Conservation (phyloP, 2,888 invertebrate genomes). For the Stenotaenia linearis region DNA sequence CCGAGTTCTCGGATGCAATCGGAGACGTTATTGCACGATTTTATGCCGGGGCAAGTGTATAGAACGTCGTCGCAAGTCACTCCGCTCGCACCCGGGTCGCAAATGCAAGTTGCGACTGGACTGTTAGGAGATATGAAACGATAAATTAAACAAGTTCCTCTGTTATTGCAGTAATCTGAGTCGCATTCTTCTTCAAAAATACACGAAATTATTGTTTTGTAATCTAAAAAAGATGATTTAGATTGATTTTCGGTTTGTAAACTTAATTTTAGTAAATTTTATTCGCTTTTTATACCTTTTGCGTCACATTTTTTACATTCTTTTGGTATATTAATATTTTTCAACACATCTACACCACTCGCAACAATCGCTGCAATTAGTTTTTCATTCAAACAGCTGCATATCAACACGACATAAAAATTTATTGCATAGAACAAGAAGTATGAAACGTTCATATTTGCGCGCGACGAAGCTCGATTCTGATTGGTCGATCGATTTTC, state of each 20-base stretch:
- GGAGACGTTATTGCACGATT: neutral
- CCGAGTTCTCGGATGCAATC: neutral
- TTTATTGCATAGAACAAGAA: neutral
- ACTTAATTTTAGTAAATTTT: neutral
- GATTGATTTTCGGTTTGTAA: too few species aligned
- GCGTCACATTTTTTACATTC: neutral
- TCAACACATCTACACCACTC: neutral
- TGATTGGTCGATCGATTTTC: neutral
- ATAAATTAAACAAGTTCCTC: neutral
- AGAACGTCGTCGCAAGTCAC: neutral
- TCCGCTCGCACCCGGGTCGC: neutral
- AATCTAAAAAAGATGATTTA: neutral
- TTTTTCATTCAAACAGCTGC: neutral
- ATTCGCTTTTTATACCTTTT: neutral
- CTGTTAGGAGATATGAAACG: neutral
- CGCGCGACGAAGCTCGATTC: neutral
- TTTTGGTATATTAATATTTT: neutral
- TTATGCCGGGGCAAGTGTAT: neutral
- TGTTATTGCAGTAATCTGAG: neutral
- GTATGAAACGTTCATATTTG: neutral
- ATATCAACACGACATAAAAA: neutral
- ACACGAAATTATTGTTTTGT: neutral
- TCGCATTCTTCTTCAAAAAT: neutral
- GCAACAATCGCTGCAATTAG: neutral
- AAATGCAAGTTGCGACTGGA: neutral